Base-by-base conservation (phyloP, 2,888 invertebrate species). In the Pyrrhosoma nymphula region DNA sequence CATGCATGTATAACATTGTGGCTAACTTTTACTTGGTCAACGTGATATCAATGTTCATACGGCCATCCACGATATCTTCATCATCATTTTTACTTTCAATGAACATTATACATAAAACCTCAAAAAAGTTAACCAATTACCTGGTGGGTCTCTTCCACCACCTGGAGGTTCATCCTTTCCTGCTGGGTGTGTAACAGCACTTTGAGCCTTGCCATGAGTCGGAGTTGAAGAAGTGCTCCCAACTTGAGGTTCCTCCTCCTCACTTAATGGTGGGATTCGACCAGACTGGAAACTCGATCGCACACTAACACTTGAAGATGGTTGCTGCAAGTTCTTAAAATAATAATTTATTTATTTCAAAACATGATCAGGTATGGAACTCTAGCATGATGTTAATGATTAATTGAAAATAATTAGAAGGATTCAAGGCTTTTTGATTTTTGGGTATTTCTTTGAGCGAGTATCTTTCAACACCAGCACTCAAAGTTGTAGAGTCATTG, bases 81-180 rank as follows among this genome's bases (percentile, higher is more conserved):
- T 8, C 2, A 4, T 47, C 2, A 47, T 2, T 47, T 47, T 47
- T 47, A 47, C 47, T 47, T 47, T 47, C 47, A 47, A 47, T 47
- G 2, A 47, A 47, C 47, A 4, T 8, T 47, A 47, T 47, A 47
- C 8, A 47, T 4, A 47, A 47, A 47, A 47, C 47, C 47, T 47
- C 4, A 2, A 47, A 47, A 47, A 47, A 47, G 8, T 47, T 8
- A 60, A 60, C 30, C 23, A 88, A 30, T 82, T 39, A 56, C 93
- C 82, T 95, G 95, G 88, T 39, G 95, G 4, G 35, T 82, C 82
- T 26, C 95, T 95, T 63, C 95, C 95, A 95, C 96, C 95, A 95
- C 96, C 96, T 89, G 93, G 75, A 47, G 93, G 93, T 23, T 93
- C 93, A 93, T 75, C 93, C 30, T 75, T 93, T n/a, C 69, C 93